Evolutionary conservation across 2,113 vertebrate species (phyloP).

Genomic region (Cichladusa arquata): DNA sequence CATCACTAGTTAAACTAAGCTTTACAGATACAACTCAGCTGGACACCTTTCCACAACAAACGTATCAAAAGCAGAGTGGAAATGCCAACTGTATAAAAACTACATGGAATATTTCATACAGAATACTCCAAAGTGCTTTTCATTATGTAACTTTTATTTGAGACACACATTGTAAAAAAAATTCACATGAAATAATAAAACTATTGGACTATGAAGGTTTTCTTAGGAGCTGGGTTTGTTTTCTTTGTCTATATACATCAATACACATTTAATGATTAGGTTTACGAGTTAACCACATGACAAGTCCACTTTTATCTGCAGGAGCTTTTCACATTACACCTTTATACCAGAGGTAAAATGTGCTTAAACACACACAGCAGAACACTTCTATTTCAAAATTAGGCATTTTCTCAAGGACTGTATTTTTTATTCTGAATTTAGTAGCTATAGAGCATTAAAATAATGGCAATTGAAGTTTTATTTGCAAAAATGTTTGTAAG

Average conservation of each 20-base stretch:
- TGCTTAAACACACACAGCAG: conserved; percentile 61
- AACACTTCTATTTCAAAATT: conserved; percentile 65
- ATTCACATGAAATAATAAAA: conserved; percentile 80
- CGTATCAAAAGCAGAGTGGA: neutral
- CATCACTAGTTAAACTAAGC: neutral
- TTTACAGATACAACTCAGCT: neutral
- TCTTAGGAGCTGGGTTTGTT: neutral
- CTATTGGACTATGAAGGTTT: conserved; percentile 14
- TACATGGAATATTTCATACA: conserved; percentile 27
- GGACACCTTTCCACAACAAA: neutral
- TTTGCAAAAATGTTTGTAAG: conserved; percentile 66
- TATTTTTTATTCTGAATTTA: conserved; percentile 62
- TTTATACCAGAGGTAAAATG: conserved; percentile 63
- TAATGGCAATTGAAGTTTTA: conserved; percentile 56
- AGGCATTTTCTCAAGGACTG: conserved; percentile 43
- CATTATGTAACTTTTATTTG: conserved; percentile 83
- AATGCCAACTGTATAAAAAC: neutral
- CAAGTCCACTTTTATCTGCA: conserved; percentile 68
- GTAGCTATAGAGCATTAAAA: conserved; percentile 66
- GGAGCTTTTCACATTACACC: conserved; percentile 65
- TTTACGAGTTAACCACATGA: conserved; percentile 71
- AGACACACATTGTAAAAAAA: conserved; percentile 80
- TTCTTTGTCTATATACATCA: conserved; percentile 75
- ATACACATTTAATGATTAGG: conserved; percentile 73
- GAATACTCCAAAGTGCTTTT: conserved; percentile 62